Percentiles rank a stretch among this genome's conserved stretches.
phyloP scores from a whole-genome alignment of 2,797 vertebrate genomes.

The Argya squamiceps region DNA sequence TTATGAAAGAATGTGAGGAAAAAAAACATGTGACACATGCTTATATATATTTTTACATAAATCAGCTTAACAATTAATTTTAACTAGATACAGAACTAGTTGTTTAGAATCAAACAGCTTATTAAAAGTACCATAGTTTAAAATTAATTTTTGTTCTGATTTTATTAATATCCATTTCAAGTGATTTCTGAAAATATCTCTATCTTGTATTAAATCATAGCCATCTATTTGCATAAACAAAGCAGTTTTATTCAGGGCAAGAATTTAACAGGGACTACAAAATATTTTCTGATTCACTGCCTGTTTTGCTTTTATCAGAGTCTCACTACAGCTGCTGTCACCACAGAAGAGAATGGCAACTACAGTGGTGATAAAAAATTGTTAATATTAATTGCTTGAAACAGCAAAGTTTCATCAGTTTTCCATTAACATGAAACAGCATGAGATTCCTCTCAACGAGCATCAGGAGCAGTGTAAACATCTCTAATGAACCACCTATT shows the following conservation, averaged over 20 bases:
- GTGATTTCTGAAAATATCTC: background rate
- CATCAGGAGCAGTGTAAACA: constrained; percentile 8
- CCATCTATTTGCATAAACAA: background rate
- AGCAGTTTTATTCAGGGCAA: background rate
- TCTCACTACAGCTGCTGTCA: background rate
- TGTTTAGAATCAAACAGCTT: background rate
- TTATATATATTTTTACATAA: background rate
- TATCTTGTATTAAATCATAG: background rate
- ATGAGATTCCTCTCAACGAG: background rate
- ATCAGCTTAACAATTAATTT: background rate
- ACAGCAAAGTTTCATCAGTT: constrained; percentile 35
- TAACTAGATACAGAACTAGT: background rate
- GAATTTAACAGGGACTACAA: background rate
- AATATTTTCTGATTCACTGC: background rate
- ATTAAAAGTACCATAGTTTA: background rate
- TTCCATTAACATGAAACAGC: constrained; percentile 38
- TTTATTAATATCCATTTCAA: background rate
- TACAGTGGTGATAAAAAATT: constrained; percentile 12
- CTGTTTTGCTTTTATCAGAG: background rate
- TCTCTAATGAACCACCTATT: constrained; percentile 35
- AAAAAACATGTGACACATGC: background rate
- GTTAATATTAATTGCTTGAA: constrained; percentile 44
- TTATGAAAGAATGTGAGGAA: background rate
- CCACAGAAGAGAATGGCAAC: background rate
- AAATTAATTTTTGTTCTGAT: background rate